Conservation (phyloP, 2,113 vertebrate species). For the Henicopernis longicauda region DNA sequence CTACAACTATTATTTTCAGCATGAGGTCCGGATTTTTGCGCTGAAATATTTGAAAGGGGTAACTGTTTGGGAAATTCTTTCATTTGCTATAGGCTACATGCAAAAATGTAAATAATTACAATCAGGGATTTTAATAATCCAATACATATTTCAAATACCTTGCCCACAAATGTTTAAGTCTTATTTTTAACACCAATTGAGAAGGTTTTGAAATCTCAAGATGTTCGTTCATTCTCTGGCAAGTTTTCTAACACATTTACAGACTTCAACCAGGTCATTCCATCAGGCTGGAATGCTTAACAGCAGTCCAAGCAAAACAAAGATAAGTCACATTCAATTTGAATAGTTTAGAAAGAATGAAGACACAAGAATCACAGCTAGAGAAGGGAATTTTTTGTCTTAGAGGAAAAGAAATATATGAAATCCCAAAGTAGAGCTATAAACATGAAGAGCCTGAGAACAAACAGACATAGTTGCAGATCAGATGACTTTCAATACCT, state of each 20-base stretch:
- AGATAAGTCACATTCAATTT: not conserved
- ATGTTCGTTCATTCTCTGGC: not conserved
- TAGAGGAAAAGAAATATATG: not conserved
- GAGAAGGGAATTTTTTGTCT: not conserved
- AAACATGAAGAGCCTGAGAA: not conserved
- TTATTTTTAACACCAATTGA: not conserved
- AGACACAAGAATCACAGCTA: not conserved
- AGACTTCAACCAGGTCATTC: not conserved
- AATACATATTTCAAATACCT: not conserved
- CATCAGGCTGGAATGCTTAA: not conserved
- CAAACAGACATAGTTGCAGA: not conserved
- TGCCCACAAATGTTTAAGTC: not conserved
- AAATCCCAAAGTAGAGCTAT: not conserved
- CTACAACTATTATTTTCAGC: not conserved
- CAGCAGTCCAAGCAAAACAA: not conserved
- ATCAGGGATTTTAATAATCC: not conserved
- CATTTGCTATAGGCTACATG: not conserved
- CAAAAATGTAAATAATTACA: not conserved
- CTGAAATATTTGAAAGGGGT: not conserved
- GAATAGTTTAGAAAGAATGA: not conserved
- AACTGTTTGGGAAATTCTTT: not conserved
- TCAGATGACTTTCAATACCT: not conserved
- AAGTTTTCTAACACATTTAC: not conserved
- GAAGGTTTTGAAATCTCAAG: not conserved
- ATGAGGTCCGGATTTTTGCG: not conserved